Evolutionary conservation across 2,888 invertebrate genomes (phyloP), one percentile per base, ranked within the genome.

Genomic region (Idaea biselata): DNA sequence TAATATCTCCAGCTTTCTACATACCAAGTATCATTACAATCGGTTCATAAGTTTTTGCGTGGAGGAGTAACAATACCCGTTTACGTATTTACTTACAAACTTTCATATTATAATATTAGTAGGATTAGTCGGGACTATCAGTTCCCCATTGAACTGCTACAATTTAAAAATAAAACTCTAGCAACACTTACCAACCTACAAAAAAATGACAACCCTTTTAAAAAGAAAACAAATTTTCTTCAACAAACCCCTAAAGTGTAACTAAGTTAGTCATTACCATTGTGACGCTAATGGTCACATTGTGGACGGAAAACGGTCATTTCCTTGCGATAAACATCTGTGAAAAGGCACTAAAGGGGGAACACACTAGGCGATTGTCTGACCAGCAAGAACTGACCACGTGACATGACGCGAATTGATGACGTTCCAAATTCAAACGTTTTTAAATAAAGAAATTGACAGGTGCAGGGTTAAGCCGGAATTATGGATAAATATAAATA

Each of bases 241-340:
- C 62, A 67, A 73, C 74, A 73, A 73, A 44, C 76, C 76, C 75
- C 18, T 14, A 18, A 56, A 70, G 72, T 70, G 76, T 44, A 44
- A 44, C 44, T 77, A 85, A 86, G 81, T 83, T 82, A 78, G 87
- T 84, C 91, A 91, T 91, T 91, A 88, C 86, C 79, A 84, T 86
- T 88, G 89, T 88, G 77, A 81, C 82, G 53, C 85, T 91, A 92
- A 92, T 92, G 92, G 89, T 73, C 74, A 79, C 79, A 82, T 86
- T 87, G 89, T 89, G 89, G 89, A 84, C 91, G 92, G 92, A 91
- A 92, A 92, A 85, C 89, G 91, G 82, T 87, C 90, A 92, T 92
- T 92, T 92, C 92, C 92, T 91, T 81, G 80, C 87, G 91, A 91
- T 91, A 91, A 88, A 85, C 88, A 91, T 91, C 91, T 86, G 84